Percentiles rank a stretch among this genome's conserved stretches.
phyloP scores from a whole-genome alignment of 2,113 vertebrate species.

The Chloropsis cyanopogon region DNA sequence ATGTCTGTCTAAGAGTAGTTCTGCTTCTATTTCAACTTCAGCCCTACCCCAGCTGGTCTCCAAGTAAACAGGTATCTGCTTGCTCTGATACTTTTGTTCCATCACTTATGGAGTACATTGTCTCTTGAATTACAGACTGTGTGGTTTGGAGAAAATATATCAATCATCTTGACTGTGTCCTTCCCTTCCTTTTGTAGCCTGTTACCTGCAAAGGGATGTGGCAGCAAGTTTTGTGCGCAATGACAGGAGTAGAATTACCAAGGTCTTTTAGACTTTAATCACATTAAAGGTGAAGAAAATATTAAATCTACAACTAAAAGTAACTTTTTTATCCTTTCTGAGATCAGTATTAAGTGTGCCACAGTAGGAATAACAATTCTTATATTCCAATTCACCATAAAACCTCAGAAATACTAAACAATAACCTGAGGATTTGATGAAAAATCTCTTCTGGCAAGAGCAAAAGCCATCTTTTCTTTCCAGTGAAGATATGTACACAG shows the following conservation, averaged over 20 bases:
- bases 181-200: not conserved
- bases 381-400: not conserved
- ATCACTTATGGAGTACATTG: not conserved
- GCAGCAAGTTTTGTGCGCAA: not conserved
- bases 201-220: not conserved
- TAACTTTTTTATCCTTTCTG: not conserved
- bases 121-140: not conserved
- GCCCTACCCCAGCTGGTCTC: not conserved
- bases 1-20: not conserved
- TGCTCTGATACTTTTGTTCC: not conserved
- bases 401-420: not conserved
- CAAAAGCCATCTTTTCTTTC: not conserved
- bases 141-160: not conserved
- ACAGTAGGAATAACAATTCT: not conserved
- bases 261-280: not conserved
- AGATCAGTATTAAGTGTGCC: not conserved
- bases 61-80: not conserved
- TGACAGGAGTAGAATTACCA: not conserved
- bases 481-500: not conserved
- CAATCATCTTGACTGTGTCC: not conserved
- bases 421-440: not conserved
- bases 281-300: constrained; percentile 25
- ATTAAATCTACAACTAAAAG: not conserved
- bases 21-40: not conserved
- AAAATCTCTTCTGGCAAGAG: not conserved